Evolutionary conservation across 2,797 vertebrate genomes (phyloP).

Genomic region (Furcifer pardalis): DNA sequence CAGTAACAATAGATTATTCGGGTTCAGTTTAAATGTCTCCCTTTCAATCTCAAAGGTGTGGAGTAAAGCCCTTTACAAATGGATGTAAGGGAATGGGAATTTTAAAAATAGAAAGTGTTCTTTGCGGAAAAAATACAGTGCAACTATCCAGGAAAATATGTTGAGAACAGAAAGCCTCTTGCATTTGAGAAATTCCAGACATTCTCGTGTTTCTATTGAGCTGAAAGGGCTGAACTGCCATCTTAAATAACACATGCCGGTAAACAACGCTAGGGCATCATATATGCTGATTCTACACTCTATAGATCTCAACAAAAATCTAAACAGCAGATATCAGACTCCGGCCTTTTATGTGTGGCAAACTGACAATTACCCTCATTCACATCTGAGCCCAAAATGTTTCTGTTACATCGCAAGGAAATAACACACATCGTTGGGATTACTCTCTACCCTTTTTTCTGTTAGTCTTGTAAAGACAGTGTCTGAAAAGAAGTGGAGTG

Average conservation of each 20-base stretch:
- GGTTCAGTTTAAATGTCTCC: too few relatives aligned
- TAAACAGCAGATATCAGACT: slow-evolving; percentile 28
- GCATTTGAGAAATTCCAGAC: slow-evolving; percentile 60
- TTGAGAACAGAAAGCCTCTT: slow-evolving; percentile 57
- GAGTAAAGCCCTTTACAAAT: too few relatives aligned
- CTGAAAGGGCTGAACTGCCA: slow-evolving; percentile 42
- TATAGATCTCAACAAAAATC: background rate
- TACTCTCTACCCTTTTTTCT: background rate
- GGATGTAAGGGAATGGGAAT: too few relatives aligned
- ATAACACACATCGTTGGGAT: background rate
- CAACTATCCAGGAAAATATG: slow-evolving; percentile 59
- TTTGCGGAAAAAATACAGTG: slow-evolving; percentile 51
- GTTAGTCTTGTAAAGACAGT: background rate
- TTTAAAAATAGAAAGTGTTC: slow-evolving; percentile 19
- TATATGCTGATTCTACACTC: background rate
- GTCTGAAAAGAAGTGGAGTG: background rate
- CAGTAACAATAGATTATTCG: too few relatives aligned
- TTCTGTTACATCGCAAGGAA: background rate
- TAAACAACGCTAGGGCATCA: slow-evolving; percentile 59
- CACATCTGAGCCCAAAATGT: background rate
- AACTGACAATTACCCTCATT: background rate
- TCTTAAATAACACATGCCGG: slow-evolving; percentile 54
- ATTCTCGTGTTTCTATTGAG: slow-evolving; percentile 39
- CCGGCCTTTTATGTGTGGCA: background rate
- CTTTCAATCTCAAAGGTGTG: too few relatives aligned